Percentiles rank a stretch among this genome's conserved stretches.
phyloP scores from a whole-genome alignment of 2,797 vertebrate species.

The Leptodactylus fallax region DNA sequence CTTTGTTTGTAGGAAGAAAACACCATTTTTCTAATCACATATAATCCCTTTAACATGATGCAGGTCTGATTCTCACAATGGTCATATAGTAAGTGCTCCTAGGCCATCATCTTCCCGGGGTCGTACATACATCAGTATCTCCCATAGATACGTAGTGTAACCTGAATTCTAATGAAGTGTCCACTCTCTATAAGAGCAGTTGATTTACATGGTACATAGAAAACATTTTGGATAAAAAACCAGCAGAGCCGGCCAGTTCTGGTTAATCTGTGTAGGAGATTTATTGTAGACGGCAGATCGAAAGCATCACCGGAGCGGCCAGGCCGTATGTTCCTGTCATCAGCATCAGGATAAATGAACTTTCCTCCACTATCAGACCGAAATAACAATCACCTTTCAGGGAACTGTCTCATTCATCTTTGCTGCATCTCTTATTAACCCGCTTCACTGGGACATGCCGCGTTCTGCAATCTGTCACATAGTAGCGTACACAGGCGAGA shows the following conservation, averaged over 20 bases:
- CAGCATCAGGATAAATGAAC: slow-evolving; percentile 68
- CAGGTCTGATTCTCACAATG: background rate
- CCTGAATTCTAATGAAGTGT: background rate
- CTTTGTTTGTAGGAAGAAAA: too few relatives aligned
- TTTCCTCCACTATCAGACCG: slow-evolving; percentile 55
- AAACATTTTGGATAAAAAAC: slow-evolving; percentile 45
- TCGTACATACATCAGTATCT: background rate
- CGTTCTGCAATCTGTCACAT: slow-evolving; percentile 68
- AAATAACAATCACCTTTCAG: slow-evolving; percentile 66
- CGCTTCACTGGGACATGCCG: slow-evolving; percentile 64
- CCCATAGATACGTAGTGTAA: slow-evolving; percentile 22
- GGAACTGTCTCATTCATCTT: slow-evolving; percentile 69
- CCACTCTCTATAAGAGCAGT: background rate
- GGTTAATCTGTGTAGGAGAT: slow-evolving; percentile 58
- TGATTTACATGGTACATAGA: slow-evolving; percentile 58
- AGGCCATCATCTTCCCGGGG: too few relatives aligned
- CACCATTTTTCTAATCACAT: too few relatives aligned
- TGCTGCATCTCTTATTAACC: slow-evolving; percentile 67
- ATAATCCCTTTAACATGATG: background rate
- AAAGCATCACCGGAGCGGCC: slow-evolving; percentile 36
- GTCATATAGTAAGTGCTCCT: background rate
- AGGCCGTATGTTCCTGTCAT: slow-evolving; percentile 60
- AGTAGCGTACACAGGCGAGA: background rate
- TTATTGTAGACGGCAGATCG: slow-evolving; percentile 42
- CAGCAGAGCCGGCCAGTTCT: slow-evolving; percentile 31